A percentile compares a stretch with the other conserved stretches of the same genome.
phyloP scores from a whole-genome alignment of 2,113 vertebrate genomes.

The Pygoscelis adeliae region DNA sequence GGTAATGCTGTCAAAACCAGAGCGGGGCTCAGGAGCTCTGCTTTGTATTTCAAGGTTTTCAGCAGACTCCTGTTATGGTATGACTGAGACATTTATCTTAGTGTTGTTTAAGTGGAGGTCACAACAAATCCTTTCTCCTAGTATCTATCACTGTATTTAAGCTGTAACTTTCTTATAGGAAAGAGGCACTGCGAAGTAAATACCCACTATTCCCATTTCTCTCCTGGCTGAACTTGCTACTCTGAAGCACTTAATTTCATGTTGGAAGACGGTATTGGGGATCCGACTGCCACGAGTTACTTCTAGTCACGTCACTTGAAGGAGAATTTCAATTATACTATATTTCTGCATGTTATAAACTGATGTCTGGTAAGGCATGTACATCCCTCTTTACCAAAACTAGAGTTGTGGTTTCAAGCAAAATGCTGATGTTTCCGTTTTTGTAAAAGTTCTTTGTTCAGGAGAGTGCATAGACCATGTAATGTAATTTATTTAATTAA shows the following conservation, averaged over 20 bases:
- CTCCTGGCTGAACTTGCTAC: background rate
- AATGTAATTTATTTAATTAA: background rate
- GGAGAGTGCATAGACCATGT: background rate
- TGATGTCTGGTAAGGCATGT: fast-evolving
- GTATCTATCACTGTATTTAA: background rate
- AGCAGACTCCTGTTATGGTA: background rate
- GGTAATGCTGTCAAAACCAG: background rate
- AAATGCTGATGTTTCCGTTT: background rate
- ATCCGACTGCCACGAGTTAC: fast-evolving
- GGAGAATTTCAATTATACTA: background rate
- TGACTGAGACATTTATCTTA: background rate
- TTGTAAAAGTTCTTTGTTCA: background rate
- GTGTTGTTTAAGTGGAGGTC: background rate
- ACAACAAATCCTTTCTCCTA: background rate
- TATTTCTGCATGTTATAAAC: background rate
- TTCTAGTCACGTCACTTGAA: background rate
- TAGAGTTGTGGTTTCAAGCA: background rate
- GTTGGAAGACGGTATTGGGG: background rate
- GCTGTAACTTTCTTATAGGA: background rate
- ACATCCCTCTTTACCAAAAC: background rate
- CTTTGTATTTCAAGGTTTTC: background rate
- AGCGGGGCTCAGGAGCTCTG: background rate
- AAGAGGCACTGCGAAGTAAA: background rate
- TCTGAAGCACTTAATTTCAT: background rate
- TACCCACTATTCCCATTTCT: background rate